Base-by-base conservation (phyloP, 2,888 invertebrate species). In the Tachystola acroxantha region DNA sequence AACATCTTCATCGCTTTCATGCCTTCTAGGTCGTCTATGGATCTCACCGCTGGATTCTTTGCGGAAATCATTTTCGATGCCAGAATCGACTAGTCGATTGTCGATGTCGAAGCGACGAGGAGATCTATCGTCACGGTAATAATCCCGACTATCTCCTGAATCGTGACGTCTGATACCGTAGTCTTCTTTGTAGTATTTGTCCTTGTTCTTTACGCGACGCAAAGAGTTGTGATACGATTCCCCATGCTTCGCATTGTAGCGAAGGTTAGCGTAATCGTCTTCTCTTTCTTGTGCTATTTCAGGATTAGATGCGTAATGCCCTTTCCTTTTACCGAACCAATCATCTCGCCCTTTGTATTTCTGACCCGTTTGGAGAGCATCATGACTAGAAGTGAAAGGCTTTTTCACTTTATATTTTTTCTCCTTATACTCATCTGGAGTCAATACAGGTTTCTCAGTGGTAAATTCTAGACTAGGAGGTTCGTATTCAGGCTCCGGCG, bases 1-100 rank as follows among this genome's bases (percentile, higher is more conserved):
- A 1, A 92, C 91, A 53, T 94, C 93, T 46, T 94, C 94, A 46
- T 91, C 91, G 46, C 91, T 91, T 44, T 91, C 91, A 44, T 89
- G 87, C 50, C 73, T 76, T 39, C 67, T 64, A 32, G 68, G 60
- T 41, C 69, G 68, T 39, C 67, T 68, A 37, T 80, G 71, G 10
- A 90, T 66, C 40, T 90, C 90, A 10, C 88, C 88, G 50, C 87
- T 90, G 0, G 93, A 92, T 54, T 93, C 93, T 45, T 93, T 89
- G 34, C 93, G 89, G 55, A 93, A 93, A 67, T 94, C 94, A 50
- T 94, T 94, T 60, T 94, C 94, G 45, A 94, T 94, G 0, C 94
- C 94, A 0, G 94, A 94, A 75, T 94, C 94, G 2, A 91, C 92
- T 34, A 92, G 80, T 36, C 91, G 88, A 55, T 90, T 92, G 49